phyloP scores from a whole-genome alignment of 2,797 vertebrate genomes.

The Ceyx erithaca region DNA sequence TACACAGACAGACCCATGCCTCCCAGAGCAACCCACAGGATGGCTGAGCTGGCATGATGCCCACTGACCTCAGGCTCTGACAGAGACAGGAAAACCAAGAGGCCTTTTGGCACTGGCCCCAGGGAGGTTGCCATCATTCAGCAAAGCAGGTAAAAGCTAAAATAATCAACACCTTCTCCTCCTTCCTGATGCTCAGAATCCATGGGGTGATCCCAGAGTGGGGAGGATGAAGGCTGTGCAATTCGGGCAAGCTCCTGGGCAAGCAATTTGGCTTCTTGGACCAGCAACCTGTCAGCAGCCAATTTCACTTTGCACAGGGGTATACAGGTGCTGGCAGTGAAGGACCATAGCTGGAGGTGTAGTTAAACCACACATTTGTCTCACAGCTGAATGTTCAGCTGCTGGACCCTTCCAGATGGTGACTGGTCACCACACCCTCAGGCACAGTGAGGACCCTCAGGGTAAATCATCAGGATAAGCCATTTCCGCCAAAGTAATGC shows the following conservation, averaged over 20 bases:
- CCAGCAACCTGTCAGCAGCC: accelerated
- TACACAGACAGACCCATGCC: neutral
- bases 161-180: neutral
- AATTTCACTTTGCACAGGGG: neutral
- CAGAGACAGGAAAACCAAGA: neutral
- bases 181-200: neutral
- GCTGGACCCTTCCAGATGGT: neutral
- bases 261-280: neutral
- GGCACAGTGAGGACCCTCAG: accelerated
- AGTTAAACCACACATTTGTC: neutral
- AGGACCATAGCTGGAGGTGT: neutral
- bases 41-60: accelerated
- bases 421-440: neutral
- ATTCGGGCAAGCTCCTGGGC: neutral
- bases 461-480: neutral
- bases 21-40: accelerated
- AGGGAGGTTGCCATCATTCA: neutral
- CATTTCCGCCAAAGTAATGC: neutral
- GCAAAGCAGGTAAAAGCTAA: neutral
- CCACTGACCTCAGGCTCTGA: accelerated
- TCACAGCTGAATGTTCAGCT: neutral
- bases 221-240: accelerated
- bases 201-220: neutral
- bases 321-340: neutral
- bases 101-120: neutral